Evolutionary conservation across 2,113 vertebrate genomes (phyloP).

Genomic region (Corynorhinus townsendii): DNA sequence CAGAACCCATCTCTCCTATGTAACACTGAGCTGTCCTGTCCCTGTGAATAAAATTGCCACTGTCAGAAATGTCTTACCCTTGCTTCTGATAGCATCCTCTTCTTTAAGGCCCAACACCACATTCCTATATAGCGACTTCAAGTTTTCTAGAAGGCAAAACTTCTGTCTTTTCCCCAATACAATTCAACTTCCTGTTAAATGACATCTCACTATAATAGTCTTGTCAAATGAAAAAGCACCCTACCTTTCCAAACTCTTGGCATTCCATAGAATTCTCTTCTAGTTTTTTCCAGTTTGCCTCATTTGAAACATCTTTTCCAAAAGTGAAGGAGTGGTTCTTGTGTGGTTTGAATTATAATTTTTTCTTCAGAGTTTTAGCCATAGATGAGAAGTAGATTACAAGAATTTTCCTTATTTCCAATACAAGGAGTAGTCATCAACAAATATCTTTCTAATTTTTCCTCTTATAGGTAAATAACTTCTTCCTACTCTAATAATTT

Average conservation of each 20-base stretch:
- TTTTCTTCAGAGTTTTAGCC: conserved; percentile 21
- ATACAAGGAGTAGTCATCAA: background rate
- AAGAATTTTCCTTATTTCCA: conserved; percentile 26
- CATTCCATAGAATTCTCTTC: background rate
- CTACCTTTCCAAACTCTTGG: conserved; percentile 14
- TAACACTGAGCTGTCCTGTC: background rate
- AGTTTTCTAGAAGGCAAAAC: conserved; percentile 49
- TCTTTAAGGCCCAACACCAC: background rate
- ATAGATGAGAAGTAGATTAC: conserved; percentile 13
- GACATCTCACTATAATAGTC: background rate
- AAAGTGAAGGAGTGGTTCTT: conserved; percentile 20
- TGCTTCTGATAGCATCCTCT: background rate
- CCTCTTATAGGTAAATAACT: conserved; percentile 65
- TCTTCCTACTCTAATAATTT: conserved; percentile 64
- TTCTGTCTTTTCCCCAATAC: conserved; percentile 15
- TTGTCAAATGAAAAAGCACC: background rate
- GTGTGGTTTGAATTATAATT: conserved; percentile 37
- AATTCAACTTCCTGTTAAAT: conserved; percentile 45
- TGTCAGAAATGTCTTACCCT: background rate
- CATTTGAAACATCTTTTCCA: conserved; percentile 40
- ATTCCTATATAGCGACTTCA: conserved; percentile 9
- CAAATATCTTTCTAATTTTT: conserved; percentile 7
- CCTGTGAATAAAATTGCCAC: background rate
- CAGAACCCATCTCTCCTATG: background rate
- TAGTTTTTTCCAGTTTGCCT: background rate